Evolutionary conservation across 2,113 vertebrate species (phyloP), one percentile per base, ranked within the genome.

Genomic region (Otus sunia): DNA sequence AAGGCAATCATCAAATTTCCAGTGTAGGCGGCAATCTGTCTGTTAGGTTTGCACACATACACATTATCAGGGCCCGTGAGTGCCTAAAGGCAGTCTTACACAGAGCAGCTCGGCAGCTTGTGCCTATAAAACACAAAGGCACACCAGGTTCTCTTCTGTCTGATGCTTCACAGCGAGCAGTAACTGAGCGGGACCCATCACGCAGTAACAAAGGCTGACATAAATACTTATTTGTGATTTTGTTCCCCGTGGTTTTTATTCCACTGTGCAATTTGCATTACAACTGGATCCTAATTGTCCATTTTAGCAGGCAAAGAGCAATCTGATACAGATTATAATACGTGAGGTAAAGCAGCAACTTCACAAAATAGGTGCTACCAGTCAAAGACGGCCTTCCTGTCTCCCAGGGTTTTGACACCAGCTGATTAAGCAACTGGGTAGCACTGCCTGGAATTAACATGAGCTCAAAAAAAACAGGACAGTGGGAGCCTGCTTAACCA

Each of bases 311-410:
- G 90, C 79, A 84, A 88, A 86, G 86, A 93, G 91, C 89, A 89
- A 87, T 95, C 94, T 94, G 96, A 93, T 89, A 34, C 83, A 95
- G 97, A 89, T 94, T 60, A 68, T 26, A 81, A 67, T 4, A n/a
- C 0, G 0, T 1, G 27, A 96, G 92, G 67, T 45, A 52, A 50
- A 88, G 80, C 80, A 69, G 72, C 30, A 22, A 21, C 20, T 5
- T 73, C 86, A 81, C 75, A 26, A 63, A 91, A 49, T 6, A 45
- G 83, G 39, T 36, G 29, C 64, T 14, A 9, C n/a, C 79, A 23
- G 68, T 68, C 76, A 47, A 43, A 76, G 55, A 20, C 72, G 80
- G 47, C 76, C 15, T 26, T 53, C 47, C 30, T 66, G 37, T 14
- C 58, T 62, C 26, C 43, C 21, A 10, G 73, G 77, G 39, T 3